Conservation (phyloP, 2,888 invertebrate genomes). For the Tanaodytes sp. region DNA sequence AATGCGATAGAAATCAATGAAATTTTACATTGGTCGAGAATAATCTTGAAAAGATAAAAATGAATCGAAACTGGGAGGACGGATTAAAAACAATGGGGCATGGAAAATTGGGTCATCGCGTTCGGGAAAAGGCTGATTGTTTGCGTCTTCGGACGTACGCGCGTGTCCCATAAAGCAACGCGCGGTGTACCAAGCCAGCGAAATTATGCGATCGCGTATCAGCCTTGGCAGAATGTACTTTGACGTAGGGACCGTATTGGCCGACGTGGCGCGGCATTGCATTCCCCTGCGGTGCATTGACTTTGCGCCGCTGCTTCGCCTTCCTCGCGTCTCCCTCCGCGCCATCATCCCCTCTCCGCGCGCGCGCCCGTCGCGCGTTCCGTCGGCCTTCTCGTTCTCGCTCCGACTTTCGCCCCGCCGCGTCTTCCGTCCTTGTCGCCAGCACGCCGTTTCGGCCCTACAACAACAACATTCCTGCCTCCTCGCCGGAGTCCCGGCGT, state of each 20-base stretch:
- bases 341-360: constrained; percentile 36
- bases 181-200: constrained; percentile 27
- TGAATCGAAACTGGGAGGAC: no score
- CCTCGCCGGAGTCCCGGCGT: constrained; percentile 63
- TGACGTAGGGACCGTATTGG: constrained; percentile 65
- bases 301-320: constrained; percentile 60
- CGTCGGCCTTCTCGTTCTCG: constrained; percentile 13
- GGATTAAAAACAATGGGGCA: no score
- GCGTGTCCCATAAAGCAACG: constrained; percentile 26
- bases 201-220: constrained; percentile 58
- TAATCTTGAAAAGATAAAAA: no score
- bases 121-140: constrained; percentile 9
- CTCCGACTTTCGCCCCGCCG: constrained; percentile 28
- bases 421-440: constrained; percentile 46
- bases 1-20: no score
- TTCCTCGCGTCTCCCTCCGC: constrained; percentile 48
- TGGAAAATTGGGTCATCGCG: constrained; percentile 13
- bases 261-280: constrained; percentile 65
- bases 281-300: constrained; percentile 72
- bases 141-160: constrained; percentile 19
- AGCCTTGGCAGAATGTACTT: constrained; percentile 64
- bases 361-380: constrained; percentile 27
- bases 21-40: no score
- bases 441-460: constrained; percentile 65
- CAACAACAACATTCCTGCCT: constrained; percentile 72